Percentiles rank a stretch among this genome's conserved stretches.
Conservation (phyloP, 2,113 vertebrate genomes). For the Vanacampus margaritifer region DNA sequence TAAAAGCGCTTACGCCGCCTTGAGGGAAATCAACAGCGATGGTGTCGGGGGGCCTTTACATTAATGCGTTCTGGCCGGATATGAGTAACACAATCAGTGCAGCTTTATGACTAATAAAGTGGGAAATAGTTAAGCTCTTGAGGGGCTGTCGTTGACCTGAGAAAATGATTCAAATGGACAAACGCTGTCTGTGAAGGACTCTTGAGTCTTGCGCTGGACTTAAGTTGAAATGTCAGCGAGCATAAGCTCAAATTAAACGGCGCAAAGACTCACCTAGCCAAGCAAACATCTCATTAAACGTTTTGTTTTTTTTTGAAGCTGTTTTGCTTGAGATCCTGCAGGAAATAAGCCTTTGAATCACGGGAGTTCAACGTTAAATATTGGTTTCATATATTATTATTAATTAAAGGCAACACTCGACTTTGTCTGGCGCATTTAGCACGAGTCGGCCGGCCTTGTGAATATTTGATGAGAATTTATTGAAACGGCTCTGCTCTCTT, state of each 20-base stretch:
- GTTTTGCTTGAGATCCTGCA: background rate
- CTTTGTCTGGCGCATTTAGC: background rate
- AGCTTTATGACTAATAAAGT: constrained; percentile 7
- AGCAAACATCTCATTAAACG: background rate
- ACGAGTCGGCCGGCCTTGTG: background rate
- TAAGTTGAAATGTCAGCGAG: constrained; percentile 1
- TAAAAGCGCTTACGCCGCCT: background rate
- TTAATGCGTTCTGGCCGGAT: background rate
- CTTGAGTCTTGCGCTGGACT: no score
- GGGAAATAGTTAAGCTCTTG: background rate
- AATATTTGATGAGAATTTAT: constrained; percentile 9
- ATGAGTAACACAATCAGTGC: constrained; percentile 1
- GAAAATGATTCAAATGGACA: background rate
- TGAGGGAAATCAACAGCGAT: constrained; percentile 3
- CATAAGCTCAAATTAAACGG: background rate
- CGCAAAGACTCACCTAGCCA: background rate
- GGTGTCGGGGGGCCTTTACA: background rate
- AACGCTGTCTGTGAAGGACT: background rate
- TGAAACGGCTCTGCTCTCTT: background rate
- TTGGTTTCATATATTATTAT: constrained; percentile 2
- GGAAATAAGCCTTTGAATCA: background rate
- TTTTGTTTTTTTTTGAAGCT: background rate
- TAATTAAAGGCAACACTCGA: background rate
- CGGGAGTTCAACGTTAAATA: background rate
- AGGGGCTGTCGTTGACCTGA: background rate